Conservation (phyloP, 2,888 invertebrate species). For the Seira ritae region DNA sequence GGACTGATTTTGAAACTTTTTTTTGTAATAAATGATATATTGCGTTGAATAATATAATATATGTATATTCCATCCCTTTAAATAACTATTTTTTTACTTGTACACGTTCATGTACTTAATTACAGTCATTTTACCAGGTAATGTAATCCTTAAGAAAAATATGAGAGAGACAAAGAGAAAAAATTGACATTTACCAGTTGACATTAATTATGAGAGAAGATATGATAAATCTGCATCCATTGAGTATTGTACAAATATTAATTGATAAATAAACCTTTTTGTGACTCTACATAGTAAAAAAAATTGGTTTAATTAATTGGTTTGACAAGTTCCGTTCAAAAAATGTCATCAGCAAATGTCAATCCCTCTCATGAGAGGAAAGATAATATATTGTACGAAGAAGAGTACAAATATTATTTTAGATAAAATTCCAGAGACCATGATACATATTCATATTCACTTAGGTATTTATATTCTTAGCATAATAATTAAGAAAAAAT, state of each 20-base stretch:
- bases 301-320: too few species aligned
- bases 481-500: not conserved
- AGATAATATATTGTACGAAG: not conserved
- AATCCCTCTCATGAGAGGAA: not conserved
- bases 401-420: not conserved
- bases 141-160: not conserved
- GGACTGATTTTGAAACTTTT: not conserved
- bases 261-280: not conserved
- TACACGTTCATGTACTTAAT: not conserved
- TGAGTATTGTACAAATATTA: not conserved
- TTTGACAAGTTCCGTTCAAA: not conserved
- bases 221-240: constrained; percentile 24
- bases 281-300: not conserved
- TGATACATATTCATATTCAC: too few species aligned
- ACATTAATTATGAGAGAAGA: constrained; percentile 19
- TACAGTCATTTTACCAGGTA: constrained; percentile 34
- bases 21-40: not conserved
- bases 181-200: constrained; percentile 34
- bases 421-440: too few species aligned
- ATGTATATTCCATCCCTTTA: not conserved
- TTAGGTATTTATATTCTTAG: too few species aligned
- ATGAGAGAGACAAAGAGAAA: constrained; percentile 10
- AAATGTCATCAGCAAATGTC: constrained; percentile 5
- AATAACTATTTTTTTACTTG: not conserved
- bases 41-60: not conserved